Conservation (phyloP, 1,140 invertebrate species). For the Tetramorium simillimum region DNA sequence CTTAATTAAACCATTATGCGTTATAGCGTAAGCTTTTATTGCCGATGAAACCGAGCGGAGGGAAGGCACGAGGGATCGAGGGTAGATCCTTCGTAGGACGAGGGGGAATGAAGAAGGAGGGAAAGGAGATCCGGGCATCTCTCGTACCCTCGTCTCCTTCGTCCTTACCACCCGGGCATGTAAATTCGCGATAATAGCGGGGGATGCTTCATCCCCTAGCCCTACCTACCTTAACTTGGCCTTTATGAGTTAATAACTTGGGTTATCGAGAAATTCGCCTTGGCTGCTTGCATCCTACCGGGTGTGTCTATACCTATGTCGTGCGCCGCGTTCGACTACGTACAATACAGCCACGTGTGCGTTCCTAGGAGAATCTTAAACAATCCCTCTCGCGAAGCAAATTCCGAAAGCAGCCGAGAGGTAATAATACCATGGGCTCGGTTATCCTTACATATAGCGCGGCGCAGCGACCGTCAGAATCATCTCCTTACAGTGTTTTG, state of each 20-base stretch:
- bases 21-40: constrained; percentile 81
- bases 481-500: not conserved
- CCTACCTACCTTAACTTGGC: constrained; percentile 79
- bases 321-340: constrained; percentile 19
- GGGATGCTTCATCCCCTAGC: constrained; percentile 75
- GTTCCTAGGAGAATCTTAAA: constrained; percentile 65
- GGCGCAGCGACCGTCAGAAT: constrained; percentile 7
- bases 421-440: constrained; percentile 33
- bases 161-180: constrained; percentile 77
- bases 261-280: constrained; percentile 83
- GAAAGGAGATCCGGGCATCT: constrained; percentile 43
- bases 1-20: constrained; percentile 84
- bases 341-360: constrained; percentile 26
- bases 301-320: constrained; percentile 32
- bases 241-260: constrained; percentile 85
- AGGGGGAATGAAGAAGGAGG: not conserved
- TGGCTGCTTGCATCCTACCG: constrained; percentile 58
- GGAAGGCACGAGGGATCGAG: constrained; percentile 41
- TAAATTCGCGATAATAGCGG: constrained; percentile 84
- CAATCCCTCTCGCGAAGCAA: constrained; percentile 59
- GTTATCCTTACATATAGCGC: constrained; percentile 3
- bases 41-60: constrained; percentile 57
- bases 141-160: constrained; percentile 66
- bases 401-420: constrained; percentile 50
- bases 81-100: constrained; percentile 24